Base-by-base conservation (phyloP, 2,113 vertebrate genomes). In the Myrmecophaga tridactyla region DNA sequence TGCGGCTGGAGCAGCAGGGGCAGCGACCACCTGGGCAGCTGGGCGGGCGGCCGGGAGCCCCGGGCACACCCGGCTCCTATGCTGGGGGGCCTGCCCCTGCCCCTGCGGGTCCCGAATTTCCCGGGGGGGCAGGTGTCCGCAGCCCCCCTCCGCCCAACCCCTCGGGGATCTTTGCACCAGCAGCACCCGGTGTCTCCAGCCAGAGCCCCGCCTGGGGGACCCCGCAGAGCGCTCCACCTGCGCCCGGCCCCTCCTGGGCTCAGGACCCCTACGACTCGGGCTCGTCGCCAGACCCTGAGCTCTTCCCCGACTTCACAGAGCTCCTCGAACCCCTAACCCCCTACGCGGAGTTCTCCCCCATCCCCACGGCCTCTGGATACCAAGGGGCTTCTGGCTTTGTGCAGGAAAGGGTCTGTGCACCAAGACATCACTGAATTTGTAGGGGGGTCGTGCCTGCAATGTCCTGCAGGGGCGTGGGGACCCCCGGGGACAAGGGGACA, bases 211-310 rank as follows among this genome's bases (percentile, higher is more conserved):
- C 75, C 51, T 6, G 1, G 76, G 2, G 4, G 36, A 27, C 0
- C 1, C n/a, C 39, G 1, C 3, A 2, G 15, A 2, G 0, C 3
- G 6, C 70, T 17, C 62, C 2, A 0, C 1, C 17, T 46, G 9
- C 5, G 3, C 51, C 11, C 3, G 6, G 4, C 34, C 20, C 18
- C 3, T 4, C 0, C 31, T 39, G 62, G 53, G 15, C 46, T 46
- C 77, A 31, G 29, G 53, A 17, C 7, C 2, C 34, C 15, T 18
- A 4, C 0, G 7, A 0, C 13, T 11, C 1, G 0, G 11, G 6
- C 34, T 48, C 81, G 5, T 1, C 1, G 0, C 6, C 34, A 4
- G 36, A 48, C 4, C 21, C 25, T 36, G 36, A 1, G 0, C 14
- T n/a, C 18, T 29, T 6, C 17, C 6, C 62, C 5, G 14, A 43